Base-by-base conservation (phyloP, 2,113 vertebrate genomes). In the Trematocara zebra region DNA sequence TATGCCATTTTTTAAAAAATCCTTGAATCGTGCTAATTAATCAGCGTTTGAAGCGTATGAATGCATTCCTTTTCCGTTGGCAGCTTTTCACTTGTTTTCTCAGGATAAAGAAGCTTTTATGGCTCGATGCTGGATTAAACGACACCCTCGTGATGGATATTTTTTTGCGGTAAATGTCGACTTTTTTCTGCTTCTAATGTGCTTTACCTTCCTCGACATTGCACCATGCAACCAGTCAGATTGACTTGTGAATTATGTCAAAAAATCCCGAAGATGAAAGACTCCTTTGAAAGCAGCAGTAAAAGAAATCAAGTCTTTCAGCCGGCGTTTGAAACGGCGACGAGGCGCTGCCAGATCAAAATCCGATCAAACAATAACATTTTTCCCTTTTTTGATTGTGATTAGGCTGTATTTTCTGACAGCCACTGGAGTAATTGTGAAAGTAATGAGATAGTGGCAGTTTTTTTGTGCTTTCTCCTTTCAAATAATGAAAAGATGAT, bases 341-440 rank as follows among this genome's bases (percentile, higher is more conserved):
- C 76, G 61, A 86, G 89, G 83, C 72, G 67, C 88, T 81, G 88
- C 92, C 91, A 90, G 91, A 95, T 91, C 89, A 94, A 90, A 93
- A 94, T 90, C 84, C 67, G 76, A 94, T 95, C 94, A 96, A 96
- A 95, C 90, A 91, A 92, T 82, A 94, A 94, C 92, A 93, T 90
- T 93, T 94, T 88, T 81, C 88, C 53, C 54, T 90, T 92, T 89
- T 93, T 90, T 94, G 89, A 94, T 95, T 90, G 80, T 88, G 91
- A 95, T 95, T 93, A 94, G 86, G 79, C 87, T 86, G 89, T 86
- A 69, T 91, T 92, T 91, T 86, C 88, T 95, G 94, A 96, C 94
- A 95, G 91, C 82, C 89, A 90, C 91, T 91, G 82, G 91, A 95
- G 95, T 94, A 95, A 95, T 94, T 91, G 82, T 93, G 81, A 92